Base-by-base conservation (phyloP, 2,113 vertebrate species). In the Lipophrys pholis region DNA sequence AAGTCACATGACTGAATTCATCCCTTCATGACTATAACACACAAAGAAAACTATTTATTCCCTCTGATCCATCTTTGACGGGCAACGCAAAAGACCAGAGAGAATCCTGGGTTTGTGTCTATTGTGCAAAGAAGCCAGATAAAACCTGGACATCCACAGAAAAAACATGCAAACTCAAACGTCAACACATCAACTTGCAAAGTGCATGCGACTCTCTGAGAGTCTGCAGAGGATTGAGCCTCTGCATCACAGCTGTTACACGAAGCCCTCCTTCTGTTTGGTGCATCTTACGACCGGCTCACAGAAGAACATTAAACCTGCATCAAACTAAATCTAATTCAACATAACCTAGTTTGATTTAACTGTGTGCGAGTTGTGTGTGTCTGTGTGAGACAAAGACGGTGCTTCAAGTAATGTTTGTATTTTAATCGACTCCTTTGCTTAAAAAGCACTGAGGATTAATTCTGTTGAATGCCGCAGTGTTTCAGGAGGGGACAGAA, bases 321-420 rank as follows among this genome's bases (percentile, higher is more conserved):
- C 62, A 42, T 52, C 62, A 10, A 64, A 12, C 49, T 39, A 52
- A 49, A 41, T 52, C 42, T 65, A 49, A n/a, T 52, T 41, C 42
- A 35, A 53, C 21, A 30, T 30, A 30, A 30, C 21, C 2, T 2
- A 30, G 21, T 65, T 65, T 65, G 49, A 39, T 65, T 65, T 42
- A 42, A 41, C 41, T 51, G 46, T 12, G 12, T 48, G 14, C 45
- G 1, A 11, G 42, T 45, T 9, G 42, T 9, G 42, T 11, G 42
- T 45, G 7, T 11, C 6, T 45, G 42, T 14, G n/a, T n/a, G n/a
- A n/a, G 43, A 46, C 43, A 9, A 5, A 7, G 14, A n/a, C 1
- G 2, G 45, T 48, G 14, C 5, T 15, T 12, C 2, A 3, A 15
- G 4, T 3, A 48, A 48, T 48, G 45, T 48, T 48, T 48, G 11